Evolutionary conservation across 2,797 vertebrate genomes (phyloP).

Genomic region (Loriculus beryllinus): DNA sequence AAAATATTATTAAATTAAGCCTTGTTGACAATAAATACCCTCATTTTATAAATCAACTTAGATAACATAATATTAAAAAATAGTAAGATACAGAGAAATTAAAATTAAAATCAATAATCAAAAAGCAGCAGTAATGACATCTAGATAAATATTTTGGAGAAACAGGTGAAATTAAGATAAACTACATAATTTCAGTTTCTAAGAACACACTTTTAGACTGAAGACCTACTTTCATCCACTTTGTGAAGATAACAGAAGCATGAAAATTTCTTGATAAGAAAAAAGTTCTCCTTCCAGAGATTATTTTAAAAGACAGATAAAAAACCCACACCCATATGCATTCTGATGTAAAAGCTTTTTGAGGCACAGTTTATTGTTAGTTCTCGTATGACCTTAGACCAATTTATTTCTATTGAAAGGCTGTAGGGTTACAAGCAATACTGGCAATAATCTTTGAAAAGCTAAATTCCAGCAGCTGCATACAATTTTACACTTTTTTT

Average conservation of each 20-base stretch:
- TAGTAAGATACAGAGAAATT: not conserved
- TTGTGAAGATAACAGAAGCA: not conserved
- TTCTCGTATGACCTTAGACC: not conserved
- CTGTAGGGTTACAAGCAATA: not conserved
- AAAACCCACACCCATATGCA: rapidly evolving
- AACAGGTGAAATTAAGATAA: not conserved
- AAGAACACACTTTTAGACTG: not conserved
- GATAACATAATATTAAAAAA: not conserved
- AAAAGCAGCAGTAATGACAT: not conserved
- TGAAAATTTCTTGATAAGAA: not conserved
- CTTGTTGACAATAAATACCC: not conserved
- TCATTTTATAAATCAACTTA: not conserved
- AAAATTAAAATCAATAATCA: not conserved
- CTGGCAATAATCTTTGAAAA: not conserved
- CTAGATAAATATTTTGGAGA: not conserved
- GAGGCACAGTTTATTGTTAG: not conserved
- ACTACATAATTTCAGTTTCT: not conserved
- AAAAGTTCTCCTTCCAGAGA: not conserved
- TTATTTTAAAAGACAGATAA: not conserved
- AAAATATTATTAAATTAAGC: not conserved
- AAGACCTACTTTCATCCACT: not conserved
- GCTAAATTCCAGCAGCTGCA: not conserved
- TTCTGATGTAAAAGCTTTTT: not conserved
- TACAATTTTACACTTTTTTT: not conserved
- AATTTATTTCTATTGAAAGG: not conserved